Conservation (phyloP, 2,888 invertebrate genomes). For the Malthinus flaveolus region DNA sequence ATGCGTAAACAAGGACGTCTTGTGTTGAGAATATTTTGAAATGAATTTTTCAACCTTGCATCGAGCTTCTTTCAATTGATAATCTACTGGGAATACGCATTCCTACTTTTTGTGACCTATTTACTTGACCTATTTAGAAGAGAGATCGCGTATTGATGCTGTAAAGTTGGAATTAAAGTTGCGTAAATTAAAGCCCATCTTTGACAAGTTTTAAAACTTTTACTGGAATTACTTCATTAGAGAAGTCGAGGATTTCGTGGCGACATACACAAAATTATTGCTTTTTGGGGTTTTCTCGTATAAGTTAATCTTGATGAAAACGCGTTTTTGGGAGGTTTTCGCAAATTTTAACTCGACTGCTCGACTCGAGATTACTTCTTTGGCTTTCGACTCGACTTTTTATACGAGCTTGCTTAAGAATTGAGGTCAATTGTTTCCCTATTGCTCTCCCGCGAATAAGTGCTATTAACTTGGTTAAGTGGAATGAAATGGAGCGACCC, state of each 20-base stretch:
- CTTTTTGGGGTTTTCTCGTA: too few relatives aligned
- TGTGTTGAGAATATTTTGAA: too few relatives aligned
- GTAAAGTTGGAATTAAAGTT: background rate
- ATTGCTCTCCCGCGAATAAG: slow-evolving; percentile 25
- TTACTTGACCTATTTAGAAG: too few relatives aligned
- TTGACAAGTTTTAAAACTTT: background rate
- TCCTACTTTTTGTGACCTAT: too few relatives aligned
- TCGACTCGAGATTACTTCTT: background rate
- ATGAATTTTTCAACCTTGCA: too few relatives aligned
- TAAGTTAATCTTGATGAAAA: too few relatives aligned
- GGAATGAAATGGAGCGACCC: slow-evolving; percentile 25
- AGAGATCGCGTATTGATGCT: too few relatives aligned
- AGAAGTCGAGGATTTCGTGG: too few relatives aligned
- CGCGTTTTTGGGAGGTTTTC: background rate
- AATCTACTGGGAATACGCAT: too few relatives aligned
- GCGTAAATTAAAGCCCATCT: background rate
- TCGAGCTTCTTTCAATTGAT: too few relatives aligned
- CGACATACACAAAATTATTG: background rate
- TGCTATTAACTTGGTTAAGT: slow-evolving; percentile 27
- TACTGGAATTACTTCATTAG: background rate
- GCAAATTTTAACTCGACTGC: slow-evolving; percentile 2
- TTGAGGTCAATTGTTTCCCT: slow-evolving; percentile 33
- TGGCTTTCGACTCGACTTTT: slow-evolving; percentile 4
- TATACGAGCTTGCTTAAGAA: background rate
- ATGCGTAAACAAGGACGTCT: too few relatives aligned